Percentiles rank a stretch among this genome's conserved stretches.
Evolutionary conservation across 2,888 invertebrate genomes (phyloP).

Genomic region (Mesorhabditis sp.): DNA sequence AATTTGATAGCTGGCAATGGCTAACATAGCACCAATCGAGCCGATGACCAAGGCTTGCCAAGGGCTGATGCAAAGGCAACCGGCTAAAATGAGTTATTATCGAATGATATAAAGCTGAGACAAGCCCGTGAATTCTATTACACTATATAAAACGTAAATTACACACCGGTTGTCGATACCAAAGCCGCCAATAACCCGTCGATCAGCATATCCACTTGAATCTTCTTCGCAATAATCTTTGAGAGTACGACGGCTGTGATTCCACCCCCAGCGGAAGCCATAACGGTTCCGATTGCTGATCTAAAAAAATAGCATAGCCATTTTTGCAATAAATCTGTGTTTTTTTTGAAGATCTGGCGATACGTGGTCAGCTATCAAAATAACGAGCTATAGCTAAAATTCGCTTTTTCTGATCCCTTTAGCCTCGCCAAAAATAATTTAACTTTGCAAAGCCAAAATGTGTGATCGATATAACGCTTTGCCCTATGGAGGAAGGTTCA

Average conservation of each 20-base stretch:
- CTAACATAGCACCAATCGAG: constrained; percentile 35
- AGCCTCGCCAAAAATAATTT: too few relatives aligned
- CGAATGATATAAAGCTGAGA: background rate
- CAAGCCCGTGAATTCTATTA: too few relatives aligned
- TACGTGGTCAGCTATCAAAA: too few relatives aligned
- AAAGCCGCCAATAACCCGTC: constrained; percentile 46
- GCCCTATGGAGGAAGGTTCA: too few relatives aligned
- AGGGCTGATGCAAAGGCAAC: constrained; percentile 35
- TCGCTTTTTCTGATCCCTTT: too few relatives aligned
- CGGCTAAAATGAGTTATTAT: constrained; percentile 15
- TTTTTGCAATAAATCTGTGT: too few relatives aligned
- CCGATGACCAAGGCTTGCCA: constrained; percentile 41
- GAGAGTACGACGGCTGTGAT: constrained; percentile 17
- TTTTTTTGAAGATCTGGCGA: too few relatives aligned
- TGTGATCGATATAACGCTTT: too few relatives aligned
- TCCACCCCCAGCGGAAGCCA: constrained; percentile 32
- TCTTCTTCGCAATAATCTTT: constrained; percentile 26
- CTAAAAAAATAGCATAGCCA: constrained; percentile 14
- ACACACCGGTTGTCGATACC: constrained; percentile 39
- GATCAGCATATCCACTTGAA: constrained; percentile 45
- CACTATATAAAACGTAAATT: background rate
- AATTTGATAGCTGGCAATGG: constrained; percentile 37
- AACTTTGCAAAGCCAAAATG: too few relatives aligned
- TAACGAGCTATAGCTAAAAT: too few relatives aligned
- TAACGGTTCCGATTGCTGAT: constrained; percentile 39